These are phyloP conservation scores for Tokudaia tokunoshimensis DNA, from an alignment of 2,797 vertebrate genomes.

Conservation along the genomic window DNA sequence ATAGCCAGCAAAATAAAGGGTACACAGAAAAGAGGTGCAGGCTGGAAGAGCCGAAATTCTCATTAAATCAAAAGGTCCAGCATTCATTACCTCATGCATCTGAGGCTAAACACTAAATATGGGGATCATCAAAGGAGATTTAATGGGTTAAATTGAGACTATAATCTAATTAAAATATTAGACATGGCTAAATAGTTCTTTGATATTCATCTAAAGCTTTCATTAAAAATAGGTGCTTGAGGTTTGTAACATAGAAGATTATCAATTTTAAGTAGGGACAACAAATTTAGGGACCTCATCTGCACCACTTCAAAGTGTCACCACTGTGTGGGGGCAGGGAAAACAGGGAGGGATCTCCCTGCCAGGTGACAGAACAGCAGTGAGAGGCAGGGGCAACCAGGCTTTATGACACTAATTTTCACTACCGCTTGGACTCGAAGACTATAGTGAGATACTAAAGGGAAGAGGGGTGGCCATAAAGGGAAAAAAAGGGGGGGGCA, in stretches of 20 bases:
- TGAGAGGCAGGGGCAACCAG: not conserved
- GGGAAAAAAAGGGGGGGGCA: not conserved
- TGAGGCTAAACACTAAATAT: slow-evolving; percentile 98
- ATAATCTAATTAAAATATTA: slow-evolving; percentile 99
- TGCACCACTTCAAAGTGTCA: slow-evolving; percentile 89
- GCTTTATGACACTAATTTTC: not conserved
- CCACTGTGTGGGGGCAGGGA: slow-evolving; percentile 79
- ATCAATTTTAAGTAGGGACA: slow-evolving; percentile 91
- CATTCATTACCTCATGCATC: slow-evolving; percentile 96
- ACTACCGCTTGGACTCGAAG: not conserved
- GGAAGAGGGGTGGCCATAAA: not conserved
- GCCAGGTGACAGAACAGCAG: slow-evolving; percentile 25
- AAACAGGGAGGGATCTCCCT: slow-evolving; percentile 69
- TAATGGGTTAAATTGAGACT: slow-evolving; percentile 99
- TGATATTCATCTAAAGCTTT: slow-evolving; percentile 98
- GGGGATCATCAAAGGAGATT: slow-evolving; percentile 96
- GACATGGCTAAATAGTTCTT: slow-evolving; percentile 98
- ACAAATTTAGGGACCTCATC: slow-evolving; percentile 89
- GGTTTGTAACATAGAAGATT: slow-evolving; percentile 91
- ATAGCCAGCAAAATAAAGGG: slow-evolving; percentile 92
- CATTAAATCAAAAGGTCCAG: slow-evolving; percentile 97
- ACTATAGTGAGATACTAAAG: not conserved
- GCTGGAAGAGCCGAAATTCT: slow-evolving; percentile 94
- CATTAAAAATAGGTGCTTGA: slow-evolving; percentile 95
- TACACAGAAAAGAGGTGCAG: slow-evolving; percentile 94